phyloP scores from a whole-genome alignment of 2,888 invertebrate species.

The Meghimatium bilineatum region DNA sequence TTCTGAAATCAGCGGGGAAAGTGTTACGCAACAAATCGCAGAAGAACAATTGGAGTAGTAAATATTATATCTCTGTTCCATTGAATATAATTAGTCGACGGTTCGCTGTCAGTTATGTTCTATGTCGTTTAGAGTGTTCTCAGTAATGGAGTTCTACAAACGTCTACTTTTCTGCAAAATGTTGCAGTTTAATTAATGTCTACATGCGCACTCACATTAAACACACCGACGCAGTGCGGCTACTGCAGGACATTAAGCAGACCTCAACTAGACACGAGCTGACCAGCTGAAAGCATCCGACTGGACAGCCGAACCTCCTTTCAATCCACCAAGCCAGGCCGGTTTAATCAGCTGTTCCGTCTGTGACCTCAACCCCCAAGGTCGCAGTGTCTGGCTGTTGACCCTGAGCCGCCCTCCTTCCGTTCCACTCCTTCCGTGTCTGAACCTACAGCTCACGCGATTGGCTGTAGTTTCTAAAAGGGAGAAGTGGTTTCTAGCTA shows the following conservation, averaged over 20 bases:
- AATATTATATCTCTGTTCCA: no score
- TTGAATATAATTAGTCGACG: no score
- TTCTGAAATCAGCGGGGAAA: no score
- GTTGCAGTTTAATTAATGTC: neutral
- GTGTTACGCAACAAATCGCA: no score
- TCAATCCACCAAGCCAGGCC: neutral
- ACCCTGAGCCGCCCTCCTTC: slow-evolving; percentile 21
- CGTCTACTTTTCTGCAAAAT: neutral
- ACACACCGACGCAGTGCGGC: neutral
- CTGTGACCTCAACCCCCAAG: slow-evolving; percentile 42
- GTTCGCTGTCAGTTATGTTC: no score
- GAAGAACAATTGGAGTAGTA: no score
- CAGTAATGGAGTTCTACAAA: no score
- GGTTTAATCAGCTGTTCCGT: slow-evolving; percentile 40
- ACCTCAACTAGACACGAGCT: neutral
- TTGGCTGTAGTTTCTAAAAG: slow-evolving; percentile 11
- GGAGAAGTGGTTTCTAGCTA: neutral
- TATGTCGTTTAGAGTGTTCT: no score
- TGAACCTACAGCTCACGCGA: slow-evolving; percentile 11
- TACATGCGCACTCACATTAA: neutral
- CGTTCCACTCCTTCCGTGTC: slow-evolving; percentile 21
- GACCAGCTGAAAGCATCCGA: neutral
- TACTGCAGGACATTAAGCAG: neutral
- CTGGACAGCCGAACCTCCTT: neutral
- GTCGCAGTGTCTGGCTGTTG: slow-evolving; percentile 49